Evolutionary conservation across 2,888 invertebrate genomes (phyloP), one percentile per base, ranked within the genome.

Genomic region (Leptopterna dolabrata): DNA sequence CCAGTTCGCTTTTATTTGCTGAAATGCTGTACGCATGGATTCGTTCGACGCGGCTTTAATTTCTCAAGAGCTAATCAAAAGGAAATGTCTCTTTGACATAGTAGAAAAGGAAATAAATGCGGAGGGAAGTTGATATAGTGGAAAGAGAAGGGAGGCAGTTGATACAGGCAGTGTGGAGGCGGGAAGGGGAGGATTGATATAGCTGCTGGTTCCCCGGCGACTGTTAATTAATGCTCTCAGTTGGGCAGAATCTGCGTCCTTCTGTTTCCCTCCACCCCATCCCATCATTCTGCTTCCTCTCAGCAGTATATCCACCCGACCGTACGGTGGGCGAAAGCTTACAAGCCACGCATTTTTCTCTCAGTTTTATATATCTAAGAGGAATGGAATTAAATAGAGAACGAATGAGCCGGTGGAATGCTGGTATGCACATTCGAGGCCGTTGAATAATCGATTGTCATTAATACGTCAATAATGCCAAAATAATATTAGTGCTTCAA

Each of bases 151-250:
- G 78, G 9, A 6, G 45, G 45, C 43, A 45, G 19, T 55, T 63
- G 63, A 63, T 63, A 63, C 27, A 7, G 45, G 0, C 1, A 45
- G 45, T 27, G 24, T 19, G 4, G 43, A 45, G 19, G 78, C 9
- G 16, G 30, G 27, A 29, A 16, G 30, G 41, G 41, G 36, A 14
- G 43, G 27, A 43, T 41, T 78, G 41, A 78, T 78, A 78, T 78
- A 78, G 78, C 43, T 78, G 78, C 78, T 45, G 78, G 45, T 78
- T 45, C 41, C 78, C 78, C 63, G 7, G 36, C 9, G 41, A 45
- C 78, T 78, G 45, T 78, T 78, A 78, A 78, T 78, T 78, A 78
- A 78, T 78, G 78, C 78, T 78, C 78, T 78, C 78, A 45, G 78
- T 78, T 45, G 78, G 45, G 41, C 36, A 36, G 63, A 63, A 24